phyloP scores from a whole-genome alignment of 2,888 invertebrate species.

The Embidobia sp. region DNA sequence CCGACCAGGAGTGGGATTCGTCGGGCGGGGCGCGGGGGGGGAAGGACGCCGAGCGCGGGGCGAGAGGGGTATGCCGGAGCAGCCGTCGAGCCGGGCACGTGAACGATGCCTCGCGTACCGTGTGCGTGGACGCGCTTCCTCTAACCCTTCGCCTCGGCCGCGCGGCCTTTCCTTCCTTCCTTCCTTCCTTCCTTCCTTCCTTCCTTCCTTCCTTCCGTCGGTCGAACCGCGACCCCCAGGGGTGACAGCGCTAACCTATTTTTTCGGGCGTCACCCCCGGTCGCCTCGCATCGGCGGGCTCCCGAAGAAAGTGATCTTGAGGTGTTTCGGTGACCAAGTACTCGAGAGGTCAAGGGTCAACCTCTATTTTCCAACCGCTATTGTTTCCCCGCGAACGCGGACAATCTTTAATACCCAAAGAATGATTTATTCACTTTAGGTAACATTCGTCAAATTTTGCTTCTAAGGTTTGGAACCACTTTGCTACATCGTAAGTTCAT shows the following conservation, averaged over 20 bases:
- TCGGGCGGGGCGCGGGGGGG: conserved; percentile 59
- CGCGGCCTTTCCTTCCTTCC: neutral
- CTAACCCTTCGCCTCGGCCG: conserved; percentile 34
- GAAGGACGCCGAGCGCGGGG: conserved; percentile 56
- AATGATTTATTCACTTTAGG: no score
- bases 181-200: conserved; percentile 19
- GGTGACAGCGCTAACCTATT: conserved; percentile 64
- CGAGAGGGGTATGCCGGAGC: conserved; percentile 35
- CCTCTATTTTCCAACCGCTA: no score
- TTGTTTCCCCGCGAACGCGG: no score
- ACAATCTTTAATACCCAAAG: no score
- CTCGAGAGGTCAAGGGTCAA: no score
- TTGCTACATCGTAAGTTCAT: no score
- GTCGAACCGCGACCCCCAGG: conserved; percentile 39
- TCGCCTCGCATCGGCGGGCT: no score
- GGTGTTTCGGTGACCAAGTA: no score
- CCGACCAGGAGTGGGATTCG: conserved; percentile 48
- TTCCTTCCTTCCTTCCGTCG: conserved; percentile 45
- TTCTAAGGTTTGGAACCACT: no score
- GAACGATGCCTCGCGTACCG: conserved; percentile 73
- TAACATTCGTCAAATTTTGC: no score
- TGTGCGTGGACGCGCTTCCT: conserved; percentile 63
- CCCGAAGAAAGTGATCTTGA: neutral
- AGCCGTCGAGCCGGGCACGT: conserved; percentile 75
- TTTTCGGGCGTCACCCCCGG: conserved; percentile 54